A percentile compares a stretch with the other conserved stretches of the same genome.
Conservation (phyloP, 2,113 vertebrate species). For the Microtus ochrogaster region DNA sequence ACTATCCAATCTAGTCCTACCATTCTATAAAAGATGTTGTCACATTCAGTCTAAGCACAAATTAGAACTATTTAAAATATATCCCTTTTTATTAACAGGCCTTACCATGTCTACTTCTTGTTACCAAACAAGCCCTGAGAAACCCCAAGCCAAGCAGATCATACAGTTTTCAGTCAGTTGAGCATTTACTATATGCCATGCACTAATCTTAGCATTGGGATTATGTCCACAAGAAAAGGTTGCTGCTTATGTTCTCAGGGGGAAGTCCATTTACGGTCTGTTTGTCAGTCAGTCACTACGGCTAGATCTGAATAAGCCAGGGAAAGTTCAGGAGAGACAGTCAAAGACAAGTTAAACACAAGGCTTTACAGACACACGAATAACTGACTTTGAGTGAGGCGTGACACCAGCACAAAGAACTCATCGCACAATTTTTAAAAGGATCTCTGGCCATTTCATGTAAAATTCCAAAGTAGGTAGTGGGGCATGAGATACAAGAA, state of each 20-base stretch:
- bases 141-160: background rate
- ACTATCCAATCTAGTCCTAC: background rate
- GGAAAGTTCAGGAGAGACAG: background rate
- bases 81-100: background rate
- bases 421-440: background rate
- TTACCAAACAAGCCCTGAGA: background rate
- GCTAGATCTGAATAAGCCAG: background rate
- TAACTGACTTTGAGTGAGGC: background rate
- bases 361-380: background rate
- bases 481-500: background rate
- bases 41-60: background rate
- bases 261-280: background rate
- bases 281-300: background rate
- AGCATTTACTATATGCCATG: background rate
- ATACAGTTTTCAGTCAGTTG: background rate
- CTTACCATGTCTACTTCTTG: background rate
- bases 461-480: background rate
- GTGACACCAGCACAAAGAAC: background rate
- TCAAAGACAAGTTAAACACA: background rate
- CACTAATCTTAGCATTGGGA: background rate
- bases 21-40: background rate
- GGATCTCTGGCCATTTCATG: background rate
- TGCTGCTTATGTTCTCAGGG: background rate
- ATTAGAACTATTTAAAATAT: slow-evolving; percentile 8
- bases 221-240: background rate